A percentile compares a stretch with the other conserved stretches of the same genome.
Conservation (phyloP, 2,888 invertebrate species). For the Pollenia amentaria region DNA sequence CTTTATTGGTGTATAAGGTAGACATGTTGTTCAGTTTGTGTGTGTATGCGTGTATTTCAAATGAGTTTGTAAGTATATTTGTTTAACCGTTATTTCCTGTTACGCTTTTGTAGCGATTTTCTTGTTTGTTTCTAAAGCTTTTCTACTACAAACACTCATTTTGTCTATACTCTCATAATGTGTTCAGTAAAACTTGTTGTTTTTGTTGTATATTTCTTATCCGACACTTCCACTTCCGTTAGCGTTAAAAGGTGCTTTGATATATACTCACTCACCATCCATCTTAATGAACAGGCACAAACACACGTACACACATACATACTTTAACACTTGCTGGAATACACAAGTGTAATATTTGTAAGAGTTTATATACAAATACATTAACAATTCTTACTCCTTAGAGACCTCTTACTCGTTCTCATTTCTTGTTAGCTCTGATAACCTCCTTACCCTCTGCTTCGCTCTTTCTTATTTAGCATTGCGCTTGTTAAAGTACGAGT, state of each 20-base stretch:
- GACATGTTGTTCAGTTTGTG: not conserved
- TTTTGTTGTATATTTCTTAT: conserved; percentile 56
- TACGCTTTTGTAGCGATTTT: conserved; percentile 55
- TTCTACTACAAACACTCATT: conserved; percentile 3
- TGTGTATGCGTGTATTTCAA: conserved; percentile 26
- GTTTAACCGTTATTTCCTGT: conserved; percentile 71
- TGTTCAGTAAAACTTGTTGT: conserved; percentile 27
- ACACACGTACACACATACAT: conserved; percentile 20
- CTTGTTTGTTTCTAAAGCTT: conserved; percentile 53
- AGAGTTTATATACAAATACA: conserved; percentile 8
- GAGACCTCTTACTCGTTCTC: conserved; percentile 44
- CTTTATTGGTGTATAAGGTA: conserved; percentile 13
- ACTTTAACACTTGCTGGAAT: conserved; percentile 6
- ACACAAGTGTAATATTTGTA: conserved; percentile 8
- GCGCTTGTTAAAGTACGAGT: too few relatives aligned
- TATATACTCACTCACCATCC: conserved; percentile 35
- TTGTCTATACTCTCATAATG: conserved; percentile 12
- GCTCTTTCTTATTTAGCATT: not conserved
- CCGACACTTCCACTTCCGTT: conserved; percentile 66
- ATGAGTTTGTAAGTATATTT: conserved; percentile 58
- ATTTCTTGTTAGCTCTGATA: conserved; percentile 17
- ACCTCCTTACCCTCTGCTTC: not conserved
- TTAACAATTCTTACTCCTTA: conserved; percentile 48
- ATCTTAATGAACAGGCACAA: not conserved
- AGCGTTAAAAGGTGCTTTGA: conserved; percentile 55